Evolutionary conservation across 2,113 vertebrate genomes (phyloP).

Genomic region (Phaethornis superciliosus): DNA sequence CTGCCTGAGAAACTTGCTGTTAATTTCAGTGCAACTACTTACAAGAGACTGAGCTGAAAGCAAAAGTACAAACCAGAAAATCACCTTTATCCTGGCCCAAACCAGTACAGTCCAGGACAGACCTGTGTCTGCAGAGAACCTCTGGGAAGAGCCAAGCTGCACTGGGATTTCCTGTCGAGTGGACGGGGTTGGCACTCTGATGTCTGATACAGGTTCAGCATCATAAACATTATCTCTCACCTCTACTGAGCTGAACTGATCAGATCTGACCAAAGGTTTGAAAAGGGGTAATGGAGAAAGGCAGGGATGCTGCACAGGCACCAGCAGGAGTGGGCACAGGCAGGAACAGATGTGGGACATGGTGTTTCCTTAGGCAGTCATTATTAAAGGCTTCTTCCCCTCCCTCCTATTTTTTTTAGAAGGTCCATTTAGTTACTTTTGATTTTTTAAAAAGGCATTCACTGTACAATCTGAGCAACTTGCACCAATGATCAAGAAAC

Average conservation of each 20-base stretch:
- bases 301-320: fast-evolving
- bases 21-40: too few species aligned
- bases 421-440: neutral
- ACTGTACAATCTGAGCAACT: neutral
- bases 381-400: neutral
- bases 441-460: neutral
- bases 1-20: too few species aligned
- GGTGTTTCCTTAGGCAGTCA: neutral
- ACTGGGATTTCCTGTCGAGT: neutral
- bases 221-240: fast-evolving
- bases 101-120: too few species aligned
- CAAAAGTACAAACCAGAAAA: too few species aligned
- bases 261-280: neutral
- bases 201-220: neutral
- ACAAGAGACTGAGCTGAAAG: too few species aligned
- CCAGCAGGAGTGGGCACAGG: neutral
- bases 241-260: neutral
- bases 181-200: neutral
- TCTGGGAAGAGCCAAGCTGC: neutral
- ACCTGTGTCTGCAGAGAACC: neutral
- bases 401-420: too few species aligned
- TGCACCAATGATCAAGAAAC: neutral
- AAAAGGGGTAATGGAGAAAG: neutral
- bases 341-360: neutral
- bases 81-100: too few species aligned